Base-by-base conservation (phyloP, 2,888 invertebrate genomes). In the Acholoe squamosa region DNA sequence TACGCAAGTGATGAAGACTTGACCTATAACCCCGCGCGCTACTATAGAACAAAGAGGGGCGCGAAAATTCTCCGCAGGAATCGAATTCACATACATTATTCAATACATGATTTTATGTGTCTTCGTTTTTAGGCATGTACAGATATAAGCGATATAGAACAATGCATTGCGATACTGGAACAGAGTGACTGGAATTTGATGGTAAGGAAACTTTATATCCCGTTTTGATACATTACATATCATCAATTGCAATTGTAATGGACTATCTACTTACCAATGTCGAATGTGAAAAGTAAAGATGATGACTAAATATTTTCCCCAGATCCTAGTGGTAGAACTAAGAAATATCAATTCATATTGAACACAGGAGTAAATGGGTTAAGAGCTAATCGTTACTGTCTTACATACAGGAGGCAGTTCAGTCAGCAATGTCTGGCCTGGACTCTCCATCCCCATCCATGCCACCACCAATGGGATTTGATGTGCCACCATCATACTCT, bases 181-280 rank as follows among this genome's bases (percentile, higher is more conserved):
- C 94, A 95, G 89, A 94, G 95, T 94, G 94, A 95, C 90, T 95
- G 95, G 95, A 94, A 95, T 91, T 92, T 95, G 54, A 93, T 94
- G 94, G 95, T 95, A 93, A 92, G 88, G 28, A 43, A 43, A 0
- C n/a, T n/a, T n/a, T n/a, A n/a, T n/a, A n/a, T n/a, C n/a, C n/a
- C n/a, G n/a, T n/a, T n/a, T n/a, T n/a, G n/a, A n/a, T n/a, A n/a
- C n/a, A n/a, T n/a, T n/a, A n/a, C n/a, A n/a, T n/a, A n/a, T n/a
- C n/a, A n/a, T n/a, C n/a, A n/a, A n/a, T n/a, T n/a, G n/a, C n/a
- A n/a, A n/a, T n/a, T n/a, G n/a, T n/a, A n/a, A n/a, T n/a, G n/a
- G n/a, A n/a, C n/a, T n/a, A n/a, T n/a, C n/a, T n/a, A n/a, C n/a
- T n/a, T n/a, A n/a, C n/a, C n/a, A n/a, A n/a, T n/a, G n/a, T n/a